Base-by-base conservation (phyloP, 2,888 invertebrate genomes). In the Dysmachus trigonus region DNA sequence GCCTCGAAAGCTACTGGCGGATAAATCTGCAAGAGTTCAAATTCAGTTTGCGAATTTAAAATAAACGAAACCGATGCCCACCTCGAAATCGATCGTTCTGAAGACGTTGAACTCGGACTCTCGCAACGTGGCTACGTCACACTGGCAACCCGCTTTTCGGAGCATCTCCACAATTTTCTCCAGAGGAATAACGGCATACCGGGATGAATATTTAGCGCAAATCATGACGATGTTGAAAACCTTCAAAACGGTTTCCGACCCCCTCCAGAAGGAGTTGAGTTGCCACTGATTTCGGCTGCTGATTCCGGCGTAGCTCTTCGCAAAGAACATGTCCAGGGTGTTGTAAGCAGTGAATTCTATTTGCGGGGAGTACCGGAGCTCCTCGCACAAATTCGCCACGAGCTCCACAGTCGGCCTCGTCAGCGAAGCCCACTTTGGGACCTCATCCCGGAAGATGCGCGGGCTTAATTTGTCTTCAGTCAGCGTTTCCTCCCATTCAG, bases 271-370 rank as follows among this genome's bases (percentile, higher is more conserved):
- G 10, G n/a, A 47, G 15, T 47, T 1, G 47, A n/a, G n/a, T n/a
- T 47, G 18, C 5, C 47, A n/a, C 47, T 47, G 15, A n/a, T n/a
- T n/a, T 41, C 13, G 0, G 15, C 38, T n/a, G 1, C n/a, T n/a
- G 47, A 47, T 47, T 47, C 7, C n/a, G 47, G 47, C 15, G n/a
- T 30, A 74, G 51, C 82, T 33, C 10, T 31, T 47, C 0, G 35
- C 51, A 47, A 82, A 81, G n/a, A 74, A 85, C 27, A 62, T 31
- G 31, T 73, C 81, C 30, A 85, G n/a, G 18, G 77, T 87, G 30
- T 81, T 85, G n/a, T 81, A 81, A 15, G 53, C 72, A 0, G 85
- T 38, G n/a, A 87, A 87, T 62, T 82, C 82, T 4, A 87, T 74
- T 53, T 85, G 82, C n/a, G 82, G 38, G 13, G 51, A 51, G 18